Evolutionary conservation across 2,797 vertebrate species (phyloP).

Genomic region (Peromyscus nudipes): DNA sequence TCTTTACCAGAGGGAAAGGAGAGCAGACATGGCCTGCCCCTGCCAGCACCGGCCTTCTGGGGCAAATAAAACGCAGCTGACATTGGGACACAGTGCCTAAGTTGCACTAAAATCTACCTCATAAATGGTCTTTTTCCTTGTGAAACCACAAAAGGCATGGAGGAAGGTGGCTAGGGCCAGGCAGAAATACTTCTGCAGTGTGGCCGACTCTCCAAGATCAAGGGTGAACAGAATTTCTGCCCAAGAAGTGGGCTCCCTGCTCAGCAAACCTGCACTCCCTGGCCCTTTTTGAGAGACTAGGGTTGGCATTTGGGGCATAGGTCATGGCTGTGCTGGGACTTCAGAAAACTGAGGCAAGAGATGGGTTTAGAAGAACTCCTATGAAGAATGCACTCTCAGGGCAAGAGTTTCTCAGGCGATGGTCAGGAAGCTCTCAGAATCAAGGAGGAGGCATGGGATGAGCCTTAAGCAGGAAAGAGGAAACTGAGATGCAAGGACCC

Average conservation of each 20-base stretch:
- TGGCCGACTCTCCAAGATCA: neutral
- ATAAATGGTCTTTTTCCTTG: slow-evolving; percentile 77
- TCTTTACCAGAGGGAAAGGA: neutral
- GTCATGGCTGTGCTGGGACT: neutral
- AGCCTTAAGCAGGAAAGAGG: neutral
- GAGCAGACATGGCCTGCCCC: neutral
- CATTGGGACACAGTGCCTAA: neutral
- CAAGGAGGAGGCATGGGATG: neutral
- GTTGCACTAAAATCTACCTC: neutral
- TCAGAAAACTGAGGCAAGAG: neutral
- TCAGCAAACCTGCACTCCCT: neutral
- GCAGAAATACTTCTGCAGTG: slow-evolving; percentile 92
- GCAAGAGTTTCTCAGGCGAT: neutral
- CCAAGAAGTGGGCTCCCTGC: neutral
- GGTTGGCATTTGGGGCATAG: neutral
- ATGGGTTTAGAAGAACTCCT: neutral
- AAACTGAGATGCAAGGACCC: neutral
- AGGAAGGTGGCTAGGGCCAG: slow-evolving; percentile 92
- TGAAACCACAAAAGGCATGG: slow-evolving; percentile 92
- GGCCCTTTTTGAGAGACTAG: neutral
- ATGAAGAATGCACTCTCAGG: neutral
- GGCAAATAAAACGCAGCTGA: neutral
- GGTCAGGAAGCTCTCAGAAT: neutral
- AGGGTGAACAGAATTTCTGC: neutral
- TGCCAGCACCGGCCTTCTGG: neutral